Evolutionary conservation across 2,888 invertebrate genomes (phyloP).

Genomic region (Hedya salicella): DNA sequence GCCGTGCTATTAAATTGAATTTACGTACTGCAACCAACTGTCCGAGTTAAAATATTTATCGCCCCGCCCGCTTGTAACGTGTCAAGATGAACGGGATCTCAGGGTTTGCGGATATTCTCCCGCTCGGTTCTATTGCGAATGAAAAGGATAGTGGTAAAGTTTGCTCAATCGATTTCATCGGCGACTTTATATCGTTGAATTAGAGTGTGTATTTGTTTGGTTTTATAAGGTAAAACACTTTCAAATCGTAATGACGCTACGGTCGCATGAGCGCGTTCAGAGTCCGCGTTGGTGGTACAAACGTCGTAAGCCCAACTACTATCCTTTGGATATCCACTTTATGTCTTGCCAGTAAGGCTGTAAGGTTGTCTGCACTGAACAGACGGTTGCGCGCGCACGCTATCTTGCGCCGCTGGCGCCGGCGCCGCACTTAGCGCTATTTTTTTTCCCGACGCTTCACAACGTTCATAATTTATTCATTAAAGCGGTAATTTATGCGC

Average conservation of each 20-base stretch:
- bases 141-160: conserved; percentile 61
- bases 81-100: conserved; percentile 76
- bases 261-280: conserved; percentile 83
- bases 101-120: conserved; percentile 73
- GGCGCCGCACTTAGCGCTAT: conserved; percentile 80
- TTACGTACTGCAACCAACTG: conserved; percentile 60
- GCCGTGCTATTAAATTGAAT: conserved; percentile 59
- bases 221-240: conserved; percentile 64
- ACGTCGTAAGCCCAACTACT: conserved; percentile 58
- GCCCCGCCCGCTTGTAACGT: conserved; percentile 70
- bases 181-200: conserved; percentile 63
- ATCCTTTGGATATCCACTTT: conserved; percentile 53
- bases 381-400: conserved; percentile 64
- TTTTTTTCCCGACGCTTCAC: conserved; percentile 76
- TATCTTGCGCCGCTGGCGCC: conserved; percentile 79
- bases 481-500: conserved; percentile 76
- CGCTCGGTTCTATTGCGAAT: conserved; percentile 57
- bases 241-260: conserved; percentile 81
- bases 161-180: conserved; percentile 56
- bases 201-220: conserved; percentile 71
- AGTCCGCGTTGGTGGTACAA: conserved; percentile 55
- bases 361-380: conserved; percentile 53
- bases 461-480: conserved; percentile 81
- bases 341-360: conserved; percentile 52
- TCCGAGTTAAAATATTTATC: conserved; percentile 76